phyloP scores from a whole-genome alignment of 2,797 vertebrate species.

The Manis crassicaudata region DNA sequence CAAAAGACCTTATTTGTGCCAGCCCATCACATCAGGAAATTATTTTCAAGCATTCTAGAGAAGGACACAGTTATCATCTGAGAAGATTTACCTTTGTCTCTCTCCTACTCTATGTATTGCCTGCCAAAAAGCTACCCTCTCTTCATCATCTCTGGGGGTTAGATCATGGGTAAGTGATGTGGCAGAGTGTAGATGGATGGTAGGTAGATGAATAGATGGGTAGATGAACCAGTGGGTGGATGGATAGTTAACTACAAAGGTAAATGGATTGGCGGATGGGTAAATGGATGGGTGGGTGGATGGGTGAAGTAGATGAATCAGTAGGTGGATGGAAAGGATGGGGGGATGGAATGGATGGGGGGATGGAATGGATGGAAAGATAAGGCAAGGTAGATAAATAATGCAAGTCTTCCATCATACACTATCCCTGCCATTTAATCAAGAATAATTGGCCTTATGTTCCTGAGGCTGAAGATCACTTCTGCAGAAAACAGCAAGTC shows the following conservation, averaged over 20 bases:
- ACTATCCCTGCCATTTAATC: background rate
- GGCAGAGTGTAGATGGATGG: background rate
- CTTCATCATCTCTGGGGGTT: background rate
- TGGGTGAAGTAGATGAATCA: background rate
- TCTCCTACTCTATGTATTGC: background rate
- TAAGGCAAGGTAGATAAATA: background rate
- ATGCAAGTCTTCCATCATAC: background rate
- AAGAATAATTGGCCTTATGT: background rate
- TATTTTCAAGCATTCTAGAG: constrained; percentile 27
- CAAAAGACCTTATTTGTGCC: constrained; percentile 24
- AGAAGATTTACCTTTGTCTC: background rate
- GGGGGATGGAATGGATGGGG: background rate
- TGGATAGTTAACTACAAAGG: background rate
- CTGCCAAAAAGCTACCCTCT: background rate
- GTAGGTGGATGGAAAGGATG: background rate
- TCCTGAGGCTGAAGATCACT: background rate
- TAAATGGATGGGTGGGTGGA: background rate
- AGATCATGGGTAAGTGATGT: background rate
- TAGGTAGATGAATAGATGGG: background rate
- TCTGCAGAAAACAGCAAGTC: background rate
- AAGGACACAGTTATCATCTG: background rate
- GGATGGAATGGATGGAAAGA: background rate
- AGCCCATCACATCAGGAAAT: constrained; percentile 30
- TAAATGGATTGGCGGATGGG: background rate
- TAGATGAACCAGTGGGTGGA: background rate